Evolutionary conservation across 2,888 invertebrate genomes (phyloP).

Genomic region (Tetranychus piercei): DNA sequence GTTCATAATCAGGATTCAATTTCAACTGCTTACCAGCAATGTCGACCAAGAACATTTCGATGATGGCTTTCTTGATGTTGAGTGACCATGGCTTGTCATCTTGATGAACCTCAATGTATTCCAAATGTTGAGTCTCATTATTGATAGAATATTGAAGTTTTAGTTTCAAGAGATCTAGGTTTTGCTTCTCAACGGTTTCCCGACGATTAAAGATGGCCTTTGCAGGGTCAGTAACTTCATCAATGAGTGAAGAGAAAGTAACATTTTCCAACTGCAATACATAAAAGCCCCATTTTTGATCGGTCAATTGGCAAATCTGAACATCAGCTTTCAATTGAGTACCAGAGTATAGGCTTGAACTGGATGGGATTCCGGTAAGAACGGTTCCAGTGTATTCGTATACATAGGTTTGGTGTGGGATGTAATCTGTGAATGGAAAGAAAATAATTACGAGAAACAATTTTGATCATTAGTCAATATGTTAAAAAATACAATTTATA

Average conservation of each 20-base stretch:
- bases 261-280: neutral
- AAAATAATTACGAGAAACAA: neutral
- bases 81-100: conserved; percentile 33
- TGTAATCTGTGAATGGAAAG: neutral
- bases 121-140: neutral
- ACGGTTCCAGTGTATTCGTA: neutral
- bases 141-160: neutral
- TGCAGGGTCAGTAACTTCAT: neutral
- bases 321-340: neutral
- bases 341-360: neutral
- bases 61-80: conserved; percentile 34
- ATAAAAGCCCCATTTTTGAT: no score
- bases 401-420: neutral
- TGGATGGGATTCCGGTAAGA: neutral
- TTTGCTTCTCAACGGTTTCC: neutral
- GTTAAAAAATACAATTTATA: neutral
- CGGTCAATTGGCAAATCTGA: neutral
- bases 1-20: neutral
- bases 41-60: conserved; percentile 31
- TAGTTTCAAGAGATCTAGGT: neutral
- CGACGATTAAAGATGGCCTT: neutral
- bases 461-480: neutral
- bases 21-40: conserved; percentile 27
- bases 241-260: neutral
- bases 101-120: conserved; percentile 27